Conservation (phyloP, 2,113 vertebrate genomes). For the Buteo buteo region DNA sequence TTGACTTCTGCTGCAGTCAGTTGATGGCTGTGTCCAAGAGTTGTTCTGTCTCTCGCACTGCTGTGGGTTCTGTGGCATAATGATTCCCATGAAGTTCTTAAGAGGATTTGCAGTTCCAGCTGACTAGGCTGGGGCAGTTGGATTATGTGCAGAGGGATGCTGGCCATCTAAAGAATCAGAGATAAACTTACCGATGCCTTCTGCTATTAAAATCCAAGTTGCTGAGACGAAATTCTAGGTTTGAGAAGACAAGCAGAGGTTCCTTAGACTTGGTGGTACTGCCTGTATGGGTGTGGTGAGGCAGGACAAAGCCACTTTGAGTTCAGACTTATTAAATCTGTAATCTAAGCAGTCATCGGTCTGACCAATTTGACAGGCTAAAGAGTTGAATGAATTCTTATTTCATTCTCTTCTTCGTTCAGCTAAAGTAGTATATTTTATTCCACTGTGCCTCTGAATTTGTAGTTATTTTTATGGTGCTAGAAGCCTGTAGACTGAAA, state of each 20-base stretch:
- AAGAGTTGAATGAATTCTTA: not conserved
- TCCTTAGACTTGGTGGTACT: not conserved
- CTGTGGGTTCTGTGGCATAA: not conserved
- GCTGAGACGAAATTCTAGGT: not conserved
- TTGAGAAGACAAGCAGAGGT: not conserved
- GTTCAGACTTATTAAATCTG: not conserved
- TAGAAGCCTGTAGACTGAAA: not conserved
- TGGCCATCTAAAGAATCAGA: not conserved
- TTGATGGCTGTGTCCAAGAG: fast-evolving
- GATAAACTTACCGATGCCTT: not conserved
- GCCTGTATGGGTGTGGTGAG: fast-evolving
- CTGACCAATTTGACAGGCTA: not conserved
- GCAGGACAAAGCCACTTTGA: not conserved
- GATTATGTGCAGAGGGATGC: not conserved
- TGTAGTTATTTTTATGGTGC: not conserved
- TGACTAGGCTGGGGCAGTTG: not conserved
- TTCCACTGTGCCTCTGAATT: not conserved
- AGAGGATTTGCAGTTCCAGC: not conserved
- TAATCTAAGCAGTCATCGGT: not conserved
- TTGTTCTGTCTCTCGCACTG: fast-evolving
- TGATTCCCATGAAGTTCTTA: not conserved
- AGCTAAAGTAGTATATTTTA: not conserved
- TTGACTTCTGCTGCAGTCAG: not conserved
- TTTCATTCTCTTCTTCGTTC: not conserved
- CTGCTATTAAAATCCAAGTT: not conserved